Percentiles rank a stretch among this genome's conserved stretches.
Conservation (phyloP, 2,888 invertebrate species). For the Thysanoteuthis rhombus region DNA sequence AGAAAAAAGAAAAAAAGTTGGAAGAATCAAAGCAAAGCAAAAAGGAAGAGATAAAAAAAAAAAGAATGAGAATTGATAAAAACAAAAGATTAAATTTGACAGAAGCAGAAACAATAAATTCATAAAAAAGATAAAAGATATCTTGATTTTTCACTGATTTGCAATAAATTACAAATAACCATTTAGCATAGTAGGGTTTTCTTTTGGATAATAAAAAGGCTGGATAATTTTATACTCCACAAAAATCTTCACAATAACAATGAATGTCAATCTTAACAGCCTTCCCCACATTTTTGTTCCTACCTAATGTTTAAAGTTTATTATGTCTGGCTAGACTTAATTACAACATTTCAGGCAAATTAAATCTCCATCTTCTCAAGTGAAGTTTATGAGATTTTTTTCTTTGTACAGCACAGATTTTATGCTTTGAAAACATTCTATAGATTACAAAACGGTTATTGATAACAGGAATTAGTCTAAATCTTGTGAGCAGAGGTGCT, state of each 20-base stretch:
- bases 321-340: background rate
- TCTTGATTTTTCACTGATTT: background rate
- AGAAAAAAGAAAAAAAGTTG: background rate
- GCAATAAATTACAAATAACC: background rate
- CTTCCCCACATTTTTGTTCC: background rate
- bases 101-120: background rate
- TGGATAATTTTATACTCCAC: background rate
- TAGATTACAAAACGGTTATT: too few relatives aligned
- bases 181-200: background rate
- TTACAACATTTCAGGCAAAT: background rate
- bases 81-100: background rate
- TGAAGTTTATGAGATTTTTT: background rate
- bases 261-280: background rate
- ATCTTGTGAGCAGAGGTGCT: too few relatives aligned
- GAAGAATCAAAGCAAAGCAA: background rate
- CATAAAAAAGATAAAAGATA: background rate
- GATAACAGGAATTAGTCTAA: too few relatives aligned
- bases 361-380: background rate
- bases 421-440: too few relatives aligned
- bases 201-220: background rate
- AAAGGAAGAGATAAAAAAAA: background rate
- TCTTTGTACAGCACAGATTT: background rate
- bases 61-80: background rate
- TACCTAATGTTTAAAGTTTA: background rate
- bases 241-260: background rate